Percentiles rank a stretch among this genome's conserved stretches.
phyloP scores from a whole-genome alignment of 2,888 invertebrate genomes.

The Drosophila testacea region DNA sequence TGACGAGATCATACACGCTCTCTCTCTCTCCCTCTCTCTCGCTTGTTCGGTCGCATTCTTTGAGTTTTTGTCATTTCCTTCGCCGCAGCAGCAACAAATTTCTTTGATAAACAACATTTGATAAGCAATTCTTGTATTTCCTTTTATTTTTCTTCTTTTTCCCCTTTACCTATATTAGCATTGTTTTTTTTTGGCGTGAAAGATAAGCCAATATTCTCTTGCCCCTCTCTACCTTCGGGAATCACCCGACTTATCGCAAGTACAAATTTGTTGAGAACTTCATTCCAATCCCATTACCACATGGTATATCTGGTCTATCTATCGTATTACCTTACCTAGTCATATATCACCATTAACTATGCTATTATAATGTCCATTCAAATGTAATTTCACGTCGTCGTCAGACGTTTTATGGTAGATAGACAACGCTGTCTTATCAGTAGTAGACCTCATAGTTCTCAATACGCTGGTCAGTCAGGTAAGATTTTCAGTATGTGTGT shows the following conservation, averaged over 20 bases:
- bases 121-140: conserved; percentile 51
- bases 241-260: conserved; percentile 25
- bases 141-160: conserved; percentile 9
- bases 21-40: conserved; percentile 4
- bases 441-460: conserved; percentile 37
- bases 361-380: conserved; percentile 42
- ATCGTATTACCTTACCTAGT: conserved; percentile 5
- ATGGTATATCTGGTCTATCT: conserved; percentile 9
- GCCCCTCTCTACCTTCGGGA: background rate
- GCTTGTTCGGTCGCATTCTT: conserved; percentile 57
- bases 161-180: conserved; percentile 24
- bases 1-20: conserved; percentile 17
- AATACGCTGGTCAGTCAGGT: conserved; percentile 47
- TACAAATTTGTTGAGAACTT: conserved; percentile 1
- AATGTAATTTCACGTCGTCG: conserved; percentile 65
- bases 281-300: conserved; percentile 6
- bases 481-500: conserved; percentile 31
- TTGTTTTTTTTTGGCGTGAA: background rate
- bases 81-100: conserved; percentile 30
- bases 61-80: conserved; percentile 67
- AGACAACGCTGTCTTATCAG: conserved; percentile 60
- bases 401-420: conserved; percentile 48
- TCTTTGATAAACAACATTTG: conserved; percentile 59
- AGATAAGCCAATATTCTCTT: conserved; percentile 10
- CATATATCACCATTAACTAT: conserved; percentile 20